These are phyloP conservation scores for Lamproptera curius DNA, from an alignment of 2,888 invertebrate genomes.

Conservation along the genomic window DNA sequence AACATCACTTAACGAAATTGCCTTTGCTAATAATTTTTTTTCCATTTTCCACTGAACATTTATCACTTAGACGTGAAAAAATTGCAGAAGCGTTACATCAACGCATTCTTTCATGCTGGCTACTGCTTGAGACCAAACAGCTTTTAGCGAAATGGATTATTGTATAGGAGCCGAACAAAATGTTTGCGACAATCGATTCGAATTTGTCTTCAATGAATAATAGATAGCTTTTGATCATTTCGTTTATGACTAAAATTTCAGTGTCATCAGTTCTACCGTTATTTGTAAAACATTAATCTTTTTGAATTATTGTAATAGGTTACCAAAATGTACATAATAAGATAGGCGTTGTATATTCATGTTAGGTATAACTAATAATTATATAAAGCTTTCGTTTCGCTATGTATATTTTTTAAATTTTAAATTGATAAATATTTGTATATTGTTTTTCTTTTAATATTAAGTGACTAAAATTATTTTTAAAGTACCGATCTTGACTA, in stretches of 20 bases:
- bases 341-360: too few species aligned
- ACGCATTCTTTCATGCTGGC: slow-evolving; percentile 10
- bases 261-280: neutral
- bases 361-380: too few species aligned
- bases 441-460: too few species aligned
- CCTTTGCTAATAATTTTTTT: slow-evolving; percentile 5
- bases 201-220: neutral
- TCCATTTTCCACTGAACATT: slow-evolving; percentile 9
- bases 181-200: slow-evolving; percentile 6
- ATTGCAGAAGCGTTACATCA: slow-evolving; percentile 1
- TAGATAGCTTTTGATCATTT: neutral
- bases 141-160: slow-evolving; percentile 9
- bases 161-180: slow-evolving; percentile 9
- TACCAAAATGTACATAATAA: too few species aligned
- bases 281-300: too few species aligned
- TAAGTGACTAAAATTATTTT: too few species aligned
- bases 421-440: too few species aligned
- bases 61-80: too few species aligned
- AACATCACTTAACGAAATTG: slow-evolving; percentile 9
- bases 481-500: too few species aligned
- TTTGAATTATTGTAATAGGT: too few species aligned
- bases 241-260: neutral
- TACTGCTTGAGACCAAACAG: slow-evolving; percentile 7
- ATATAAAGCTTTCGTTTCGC: too few species aligned
- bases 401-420: too few species aligned